Conservation (phyloP, 2,113 vertebrate genomes). For the Gorilla gorilla region DNA sequence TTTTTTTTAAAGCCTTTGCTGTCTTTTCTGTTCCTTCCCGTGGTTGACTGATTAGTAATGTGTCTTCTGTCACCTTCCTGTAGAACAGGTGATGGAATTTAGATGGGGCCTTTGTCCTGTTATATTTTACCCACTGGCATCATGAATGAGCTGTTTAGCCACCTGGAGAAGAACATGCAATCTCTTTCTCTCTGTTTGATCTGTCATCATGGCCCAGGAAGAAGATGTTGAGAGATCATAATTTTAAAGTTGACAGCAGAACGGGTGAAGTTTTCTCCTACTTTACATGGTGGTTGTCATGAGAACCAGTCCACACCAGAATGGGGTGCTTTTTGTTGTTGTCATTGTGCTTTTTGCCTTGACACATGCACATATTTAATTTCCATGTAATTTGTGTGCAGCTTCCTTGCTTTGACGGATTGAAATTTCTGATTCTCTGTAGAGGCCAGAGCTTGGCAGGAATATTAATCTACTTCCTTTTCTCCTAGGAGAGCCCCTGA, state of each 20-base stretch:
- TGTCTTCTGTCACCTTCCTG: conserved; percentile 18
- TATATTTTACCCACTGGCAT: background rate
- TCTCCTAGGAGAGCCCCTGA: background rate
- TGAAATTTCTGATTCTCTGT: background rate
- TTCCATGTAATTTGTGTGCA: background rate
- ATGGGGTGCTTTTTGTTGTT: background rate
- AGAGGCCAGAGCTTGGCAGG: background rate
- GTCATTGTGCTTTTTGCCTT: background rate
- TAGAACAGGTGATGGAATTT: background rate
- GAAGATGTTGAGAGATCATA: background rate
- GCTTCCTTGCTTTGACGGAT: background rate
- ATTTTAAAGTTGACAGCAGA: background rate
- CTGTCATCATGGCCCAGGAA: background rate
- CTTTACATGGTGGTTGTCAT: background rate
- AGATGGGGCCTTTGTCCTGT: background rate
- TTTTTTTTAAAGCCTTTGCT: background rate
- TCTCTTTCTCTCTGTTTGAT: background rate
- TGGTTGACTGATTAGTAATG: background rate
- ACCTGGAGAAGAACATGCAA: background rate
- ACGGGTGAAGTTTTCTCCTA: background rate
- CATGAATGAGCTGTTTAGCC: background rate
- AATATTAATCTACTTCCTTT: background rate
- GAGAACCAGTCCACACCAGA: background rate
- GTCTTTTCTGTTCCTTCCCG: background rate
- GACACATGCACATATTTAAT: background rate